Evolutionary conservation across 2,797 vertebrate genomes (phyloP), one percentile per base, ranked within the genome.

Genomic region (Taenioides sp.): DNA sequence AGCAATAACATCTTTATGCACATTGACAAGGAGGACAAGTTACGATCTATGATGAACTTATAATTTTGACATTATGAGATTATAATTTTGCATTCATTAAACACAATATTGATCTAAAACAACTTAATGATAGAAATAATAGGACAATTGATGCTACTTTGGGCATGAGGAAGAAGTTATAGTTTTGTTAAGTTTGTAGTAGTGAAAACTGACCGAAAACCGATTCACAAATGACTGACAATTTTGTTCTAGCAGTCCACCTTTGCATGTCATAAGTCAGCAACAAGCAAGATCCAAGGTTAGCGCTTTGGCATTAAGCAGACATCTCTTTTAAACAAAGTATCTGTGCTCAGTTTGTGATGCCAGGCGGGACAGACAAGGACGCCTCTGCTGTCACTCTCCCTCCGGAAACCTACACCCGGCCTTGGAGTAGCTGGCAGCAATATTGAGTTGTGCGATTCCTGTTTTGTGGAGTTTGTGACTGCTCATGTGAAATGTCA

Each of bases 341-440:
- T 31, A n/a, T 55, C 34, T 65, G 50, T 78, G 28, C 78, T 50
- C 65, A 67, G 78, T 79, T 80, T 82, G 47, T 67, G 78, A 80
- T 59, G 66, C 66, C 63, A 57, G 78, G 43, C 58, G 49, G 54
- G 59, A 40, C n/a, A 52, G 43, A 80, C 80, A 73, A 77, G 80
- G 84, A 70, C 68, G 70, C 11, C 5, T 50, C 73, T 58, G 79
- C 83, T 83, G 87, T 85, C 73, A 76, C 58, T 76, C 73, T 67
- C 75, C 64, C 80, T 79, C 34, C 64, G 62, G 60, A 87, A 84
- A 83, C 80, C 54, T 70, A 75, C 70, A 49, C 71, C 75, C 77
- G 79, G 75, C 75, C 76, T 85, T 88, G 80, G 76, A 85, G 72
- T 62, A 65, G 67, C 68, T 65, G 76, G 59, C 69, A 74, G 76